A percentile compares a stretch with the other conserved stretches of the same genome.
Conservation (phyloP, 2,888 invertebrate genomes). For the Philhelius pedissequus region DNA sequence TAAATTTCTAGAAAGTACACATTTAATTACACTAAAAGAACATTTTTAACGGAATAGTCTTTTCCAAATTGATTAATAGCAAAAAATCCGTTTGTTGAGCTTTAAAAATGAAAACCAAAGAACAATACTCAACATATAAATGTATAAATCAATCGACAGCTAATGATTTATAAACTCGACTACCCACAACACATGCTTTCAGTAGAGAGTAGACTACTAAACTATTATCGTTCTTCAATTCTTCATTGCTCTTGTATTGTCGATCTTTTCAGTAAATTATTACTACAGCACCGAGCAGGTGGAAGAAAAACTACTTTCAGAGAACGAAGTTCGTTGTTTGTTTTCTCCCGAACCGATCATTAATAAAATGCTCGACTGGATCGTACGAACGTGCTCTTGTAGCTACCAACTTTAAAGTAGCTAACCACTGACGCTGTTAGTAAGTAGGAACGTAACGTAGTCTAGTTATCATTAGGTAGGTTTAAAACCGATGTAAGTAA, state of each 20-base stretch:
- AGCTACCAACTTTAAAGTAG: too few species aligned
- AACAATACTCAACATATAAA: too few species aligned
- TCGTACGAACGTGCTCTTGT: too few species aligned
- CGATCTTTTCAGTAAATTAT: constrained; percentile 2
- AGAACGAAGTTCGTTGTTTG: not conserved
- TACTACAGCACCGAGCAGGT: not conserved
- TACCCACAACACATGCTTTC: constrained; percentile 35
- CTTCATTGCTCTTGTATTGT: constrained; percentile 6
- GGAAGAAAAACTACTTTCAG: constrained; percentile 8
- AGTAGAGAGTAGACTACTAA: constrained; percentile 21
- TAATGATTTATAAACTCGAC: not conserved
- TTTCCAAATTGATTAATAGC: not conserved
- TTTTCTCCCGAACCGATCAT: not conserved
- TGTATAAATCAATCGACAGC: too few species aligned
- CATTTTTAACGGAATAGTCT: not conserved
- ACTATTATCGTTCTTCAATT: not conserved
- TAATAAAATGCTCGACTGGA: too few species aligned
- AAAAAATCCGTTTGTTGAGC: not conserved
- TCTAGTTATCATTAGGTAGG: too few species aligned
- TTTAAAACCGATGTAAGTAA: too few species aligned
- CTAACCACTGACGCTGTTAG: too few species aligned
- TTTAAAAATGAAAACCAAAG: too few species aligned
- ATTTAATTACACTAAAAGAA: not conserved
- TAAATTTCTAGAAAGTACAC: not conserved
- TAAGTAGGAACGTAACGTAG: too few species aligned